Base-by-base conservation (phyloP, 2,113 vertebrate species). In the Aspiorhynchus laticeps region DNA sequence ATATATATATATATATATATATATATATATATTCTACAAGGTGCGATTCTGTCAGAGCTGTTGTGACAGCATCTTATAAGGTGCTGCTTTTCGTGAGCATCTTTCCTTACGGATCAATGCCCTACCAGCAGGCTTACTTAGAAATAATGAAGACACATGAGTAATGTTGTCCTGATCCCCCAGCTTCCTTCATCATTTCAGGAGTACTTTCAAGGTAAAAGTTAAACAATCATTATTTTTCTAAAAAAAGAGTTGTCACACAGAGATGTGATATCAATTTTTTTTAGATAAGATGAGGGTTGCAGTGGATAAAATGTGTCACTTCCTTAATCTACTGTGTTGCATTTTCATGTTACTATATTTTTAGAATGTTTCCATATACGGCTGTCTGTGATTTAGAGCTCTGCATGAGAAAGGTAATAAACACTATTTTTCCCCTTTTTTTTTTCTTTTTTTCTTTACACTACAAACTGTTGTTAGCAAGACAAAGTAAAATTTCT, bases 41-140 rank as follows among this genome's bases (percentile, higher is more conserved):
- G 17, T 53, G 51, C 2, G 51, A 53, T 53, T 53, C 15, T 7
- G 51, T 53, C 17, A 53, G 51, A 53, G 51, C 15, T 6, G 17
- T 53, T 53, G 17, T 53, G 17, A 53, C 2, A 53, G 2, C 6
- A 53, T 2, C 48, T 51, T 4, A 4, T 17, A 51, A 51, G 53
- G 41, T 7, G 5, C 73, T 1, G 41, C 12, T 26, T 14, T 76
- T 76, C 11, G 26, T 0, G 11, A 46, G 73, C 14, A 26, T 76
- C n/a, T 48, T 41, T 76, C 41, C 41, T 46, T 46, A 75, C 7
- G 24, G 73, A 76, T 48, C 73, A 76, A 46, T 76, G 41, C 69
- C 21, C 41, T 76, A 43, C 41, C 74, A 48, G 74, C n/a, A 19
- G 41, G 43, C 26, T 28, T 48, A 76, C 43, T 43, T 28, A 48